Evolutionary conservation across 2,113 vertebrate genomes (phyloP), one percentile per base, ranked within the genome.

Genomic region (Columba livia): DNA sequence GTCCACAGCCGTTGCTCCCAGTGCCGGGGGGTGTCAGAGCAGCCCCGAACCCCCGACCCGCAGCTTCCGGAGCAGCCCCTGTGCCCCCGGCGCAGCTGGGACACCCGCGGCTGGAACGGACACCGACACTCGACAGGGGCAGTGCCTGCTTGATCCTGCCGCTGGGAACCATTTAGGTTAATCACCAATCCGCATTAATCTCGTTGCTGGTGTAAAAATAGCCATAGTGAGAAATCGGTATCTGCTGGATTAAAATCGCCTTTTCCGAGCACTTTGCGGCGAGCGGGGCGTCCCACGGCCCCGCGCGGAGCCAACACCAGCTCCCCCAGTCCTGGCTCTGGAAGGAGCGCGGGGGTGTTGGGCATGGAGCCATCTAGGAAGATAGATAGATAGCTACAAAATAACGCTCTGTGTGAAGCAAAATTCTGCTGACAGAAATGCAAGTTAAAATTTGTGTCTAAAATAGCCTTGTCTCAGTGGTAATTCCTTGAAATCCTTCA

Each of bases 31-130:
- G 12, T 44, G 44, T 44, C 38, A n/a, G 23, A 34, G 32, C 75
- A 14, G 16, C 50, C 36, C 0, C 0, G 14, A 9, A 10, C 50
- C 14, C 1, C 0, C 60, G 23, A 50, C 47, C 5, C 56, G 10
- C 18, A 25, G 61, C 61, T 47, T 36, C 72, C 24, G 47, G 2
- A 0, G 50, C 81, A 77, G 58, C 54, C 64, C 51, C 51, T 26
- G 48, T 24, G 32, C 51, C 10, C 53, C 53, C 80, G 25, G 1
- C 1, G 2, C 11, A 42, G 42, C 62, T 5, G 5, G 47, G n/a
- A 28, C 44, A 19, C 44, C 44, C 18, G 44, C 44, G 40, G 40
- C 40, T 40, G 40, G 40, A 40, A 14, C 40, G 13, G 40, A 14
- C 40, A 40, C 40, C 40, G 13, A 14, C 40, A 40, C 40, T 40